Percentiles rank a stretch among this genome's conserved stretches.
phyloP scores from a whole-genome alignment of 2,113 vertebrate genomes.

The Lampris incognitus region DNA sequence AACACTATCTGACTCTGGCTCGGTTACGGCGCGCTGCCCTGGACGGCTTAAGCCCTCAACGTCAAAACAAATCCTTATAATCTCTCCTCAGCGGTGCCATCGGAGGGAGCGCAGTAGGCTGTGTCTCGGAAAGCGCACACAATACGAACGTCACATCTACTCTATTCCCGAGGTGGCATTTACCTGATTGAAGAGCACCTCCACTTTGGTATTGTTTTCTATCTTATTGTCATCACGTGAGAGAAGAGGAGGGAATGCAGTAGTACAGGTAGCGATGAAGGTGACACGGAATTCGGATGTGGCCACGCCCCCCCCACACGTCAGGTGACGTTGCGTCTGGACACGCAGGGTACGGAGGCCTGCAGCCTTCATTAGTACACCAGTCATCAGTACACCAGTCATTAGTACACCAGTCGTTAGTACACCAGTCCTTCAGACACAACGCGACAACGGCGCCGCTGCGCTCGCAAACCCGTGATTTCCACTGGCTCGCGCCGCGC shows the following conservation, averaged over 20 bases:
- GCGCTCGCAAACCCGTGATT: too few relatives aligned
- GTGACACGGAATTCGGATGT: constrained; percentile 26
- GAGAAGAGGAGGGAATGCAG: not conserved
- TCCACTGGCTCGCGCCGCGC: too few relatives aligned
- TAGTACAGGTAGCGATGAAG: constrained; percentile 44
- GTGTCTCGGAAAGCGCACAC: not conserved
- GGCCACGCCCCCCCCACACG: not conserved
- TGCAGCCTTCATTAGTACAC: too few relatives aligned
- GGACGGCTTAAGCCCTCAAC: constrained; percentile 64
- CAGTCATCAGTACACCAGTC: too few relatives aligned
- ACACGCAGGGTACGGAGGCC: not conserved
- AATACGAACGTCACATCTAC: not conserved
- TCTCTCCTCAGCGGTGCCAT: constrained; percentile 44
- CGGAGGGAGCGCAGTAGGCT: not conserved
- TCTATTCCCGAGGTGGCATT: constrained; percentile 20
- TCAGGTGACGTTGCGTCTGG: constrained; percentile 44
- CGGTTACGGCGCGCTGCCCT: not conserved
- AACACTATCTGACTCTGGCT: constrained; percentile 33
- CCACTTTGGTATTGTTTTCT: not conserved
- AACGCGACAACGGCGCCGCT: too few relatives aligned
- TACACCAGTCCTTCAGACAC: too few relatives aligned
- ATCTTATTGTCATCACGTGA: constrained; percentile 20
- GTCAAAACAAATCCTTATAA: constrained; percentile 71
- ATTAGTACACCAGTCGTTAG: too few relatives aligned
- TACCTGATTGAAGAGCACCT: constrained; percentile 42